A percentile compares a stretch with the other conserved stretches of the same genome.
phyloP scores from a whole-genome alignment of 2,113 vertebrate species.

The Seriola aureovittata region DNA sequence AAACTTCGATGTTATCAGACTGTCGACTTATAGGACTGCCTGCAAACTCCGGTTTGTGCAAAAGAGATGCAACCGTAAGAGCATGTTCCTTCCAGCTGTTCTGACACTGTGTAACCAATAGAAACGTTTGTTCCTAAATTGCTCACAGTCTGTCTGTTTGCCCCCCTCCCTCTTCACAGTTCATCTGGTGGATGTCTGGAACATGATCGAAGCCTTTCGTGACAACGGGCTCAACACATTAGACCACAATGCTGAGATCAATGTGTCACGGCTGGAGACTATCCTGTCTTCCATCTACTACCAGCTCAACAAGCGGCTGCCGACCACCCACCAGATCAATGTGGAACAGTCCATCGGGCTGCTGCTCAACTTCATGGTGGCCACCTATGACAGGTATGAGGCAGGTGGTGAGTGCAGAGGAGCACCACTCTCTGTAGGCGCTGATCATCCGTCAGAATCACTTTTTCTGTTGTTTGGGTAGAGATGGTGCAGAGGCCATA shows the following conservation, averaged over 20 bases:
- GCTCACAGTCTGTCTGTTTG: constrained; percentile 25
- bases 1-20: constrained; percentile 97
- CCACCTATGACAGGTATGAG: constrained; percentile 94
- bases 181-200: constrained; percentile 99
- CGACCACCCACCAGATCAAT: constrained; percentile 97
- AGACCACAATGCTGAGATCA: constrained; percentile 93
- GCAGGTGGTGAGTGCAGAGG: neutral
- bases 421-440: no score
- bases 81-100: neutral
- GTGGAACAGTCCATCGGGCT: constrained; percentile 98
- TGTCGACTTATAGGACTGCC: constrained; percentile 96
- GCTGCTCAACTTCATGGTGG: constrained; percentile 97
- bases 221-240: constrained; percentile 97
- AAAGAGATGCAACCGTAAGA: constrained; percentile 98
- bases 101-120: neutral
- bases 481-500: neutral
- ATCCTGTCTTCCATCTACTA: constrained; percentile 98
- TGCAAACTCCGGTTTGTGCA: constrained; percentile 98
- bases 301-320: constrained; percentile 97
- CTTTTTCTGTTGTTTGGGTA: neutral
- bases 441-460: neutral
- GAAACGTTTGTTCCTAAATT: constrained; percentile 24
- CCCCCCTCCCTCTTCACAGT: constrained; percentile 80
- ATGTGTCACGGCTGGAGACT: constrained; percentile 97
- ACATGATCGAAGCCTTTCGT: constrained; percentile 99